Evolutionary conservation across 2,113 vertebrate genomes (phyloP).

Genomic region (Ochotona princeps): DNA sequence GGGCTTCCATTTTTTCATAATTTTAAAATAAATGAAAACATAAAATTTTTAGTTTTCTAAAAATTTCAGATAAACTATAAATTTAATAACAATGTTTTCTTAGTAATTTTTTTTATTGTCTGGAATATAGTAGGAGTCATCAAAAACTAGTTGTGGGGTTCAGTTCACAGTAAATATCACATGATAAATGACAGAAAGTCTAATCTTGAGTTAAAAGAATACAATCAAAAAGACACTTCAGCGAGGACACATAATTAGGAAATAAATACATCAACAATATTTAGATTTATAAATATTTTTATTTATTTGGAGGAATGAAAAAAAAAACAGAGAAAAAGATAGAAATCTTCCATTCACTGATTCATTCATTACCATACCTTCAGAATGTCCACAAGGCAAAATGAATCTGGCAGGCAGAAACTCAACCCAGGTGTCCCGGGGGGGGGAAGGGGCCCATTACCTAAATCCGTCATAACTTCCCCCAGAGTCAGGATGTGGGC

Average conservation of each 20-base stretch:
- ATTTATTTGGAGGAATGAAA: too few relatives aligned
- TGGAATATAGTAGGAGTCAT: conserved; percentile 52
- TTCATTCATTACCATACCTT: too few relatives aligned
- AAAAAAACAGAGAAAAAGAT: too few relatives aligned
- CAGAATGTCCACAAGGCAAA: too few relatives aligned
- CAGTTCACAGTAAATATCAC: conserved; percentile 34
- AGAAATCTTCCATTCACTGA: too few relatives aligned
- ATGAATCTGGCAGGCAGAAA: too few relatives aligned
- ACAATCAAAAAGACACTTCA: conserved; percentile 22
- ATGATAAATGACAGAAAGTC: conserved; percentile 39
- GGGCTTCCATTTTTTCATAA: neutral
- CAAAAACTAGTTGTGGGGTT: conserved; percentile 55
- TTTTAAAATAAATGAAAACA: conserved; percentile 35
- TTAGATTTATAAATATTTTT: neutral
- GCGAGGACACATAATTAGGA: neutral
- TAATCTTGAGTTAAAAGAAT: conserved; percentile 24
- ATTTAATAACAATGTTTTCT: conserved; percentile 53
- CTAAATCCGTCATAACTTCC: too few relatives aligned
- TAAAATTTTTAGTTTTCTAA: neutral
- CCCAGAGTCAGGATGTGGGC: too few relatives aligned
- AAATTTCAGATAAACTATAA: conserved; percentile 39
- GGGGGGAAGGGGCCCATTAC: too few relatives aligned
- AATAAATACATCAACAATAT: conserved; percentile 5
- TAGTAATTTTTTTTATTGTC: conserved; percentile 69
- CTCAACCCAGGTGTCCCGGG: too few relatives aligned